Evolutionary conservation across 2,888 invertebrate genomes (phyloP), one percentile per base, ranked within the genome.

Genomic region (Ennomos erosarius): DNA sequence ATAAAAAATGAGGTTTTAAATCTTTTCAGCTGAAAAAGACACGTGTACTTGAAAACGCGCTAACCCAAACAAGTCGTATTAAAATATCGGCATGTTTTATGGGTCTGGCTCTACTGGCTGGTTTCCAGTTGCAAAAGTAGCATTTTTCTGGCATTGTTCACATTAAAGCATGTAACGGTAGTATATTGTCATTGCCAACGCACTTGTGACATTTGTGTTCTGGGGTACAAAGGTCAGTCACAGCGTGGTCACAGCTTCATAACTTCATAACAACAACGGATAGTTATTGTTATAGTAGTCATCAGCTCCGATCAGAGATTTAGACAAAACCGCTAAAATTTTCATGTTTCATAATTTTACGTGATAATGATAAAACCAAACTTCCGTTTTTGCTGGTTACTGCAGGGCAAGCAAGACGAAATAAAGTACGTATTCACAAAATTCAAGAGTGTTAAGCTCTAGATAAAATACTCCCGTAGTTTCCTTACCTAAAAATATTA

Each of bases 151-250:
- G 53, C 42, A 44, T 37, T 57, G 55, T 45, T 46, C 26, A 45
- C 38, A 33, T 52, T 36, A 1, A 6, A 13, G 1, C 10, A n/a
- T n/a, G n/a, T n/a, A 81, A 76, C 74, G 71, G 70, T 74, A 73
- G 65, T 71, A 64, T 68, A 76, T 71, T 80, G 78, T 76, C 78
- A 77, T 73, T 76, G 79, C 72, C 77, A 75, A 70, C 62, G 65
- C 49, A 50, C 50, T 57, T 50, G 44, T 53, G 58, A 62, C 67
- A 64, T 65, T 59, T 70, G 70, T 74, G 67, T 67, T 56, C 71
- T 65, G 64, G 63, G 43, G 46, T 49, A 33, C 46, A 47, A 47
- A 48, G 43, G 48, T 44, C 52, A 46, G 34, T 39, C 39, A 59
- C 54, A 35, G 38, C 39, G 33, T 43, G n/a, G n/a, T n/a, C n/a